Evolutionary conservation across 2,797 vertebrate genomes (phyloP).

Genomic region (Pseudochirops corinnae): DNA sequence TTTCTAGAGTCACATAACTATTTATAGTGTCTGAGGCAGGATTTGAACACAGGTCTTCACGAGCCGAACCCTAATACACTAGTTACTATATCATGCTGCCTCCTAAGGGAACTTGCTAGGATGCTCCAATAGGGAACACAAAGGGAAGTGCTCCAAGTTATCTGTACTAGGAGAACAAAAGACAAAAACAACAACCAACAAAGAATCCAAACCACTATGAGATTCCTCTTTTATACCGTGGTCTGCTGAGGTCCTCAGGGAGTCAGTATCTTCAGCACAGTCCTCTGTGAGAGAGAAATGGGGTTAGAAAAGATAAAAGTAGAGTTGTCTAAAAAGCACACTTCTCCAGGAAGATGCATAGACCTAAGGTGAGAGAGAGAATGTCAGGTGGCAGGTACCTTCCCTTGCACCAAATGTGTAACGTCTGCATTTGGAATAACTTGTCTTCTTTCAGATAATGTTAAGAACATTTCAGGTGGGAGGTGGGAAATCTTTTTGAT

Average conservation of each 20-base stretch:
- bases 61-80: neutral
- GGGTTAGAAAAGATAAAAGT: neutral
- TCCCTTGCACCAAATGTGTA: neutral
- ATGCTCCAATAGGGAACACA: neutral
- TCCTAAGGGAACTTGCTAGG: neutral
- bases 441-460: neutral
- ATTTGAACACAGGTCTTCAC: neutral
- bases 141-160: neutral
- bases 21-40: neutral
- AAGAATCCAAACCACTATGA: neutral
- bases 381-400: neutral
- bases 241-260: conserved; percentile 1
- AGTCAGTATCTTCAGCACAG: neutral
- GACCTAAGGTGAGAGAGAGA: neutral
- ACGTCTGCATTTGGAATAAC: too few species aligned
- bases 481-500: neutral
- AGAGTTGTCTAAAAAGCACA: neutral
- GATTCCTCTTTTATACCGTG: conserved; percentile 5
- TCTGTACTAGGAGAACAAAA: neutral
- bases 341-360: neutral
- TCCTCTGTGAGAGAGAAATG: neutral
- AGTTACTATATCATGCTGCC: neutral
- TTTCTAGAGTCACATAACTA: neutral
- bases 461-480: neutral
- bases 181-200: neutral